phyloP scores from a whole-genome alignment of 2,888 invertebrate genomes.

The Drosophila buzzatii region DNA sequence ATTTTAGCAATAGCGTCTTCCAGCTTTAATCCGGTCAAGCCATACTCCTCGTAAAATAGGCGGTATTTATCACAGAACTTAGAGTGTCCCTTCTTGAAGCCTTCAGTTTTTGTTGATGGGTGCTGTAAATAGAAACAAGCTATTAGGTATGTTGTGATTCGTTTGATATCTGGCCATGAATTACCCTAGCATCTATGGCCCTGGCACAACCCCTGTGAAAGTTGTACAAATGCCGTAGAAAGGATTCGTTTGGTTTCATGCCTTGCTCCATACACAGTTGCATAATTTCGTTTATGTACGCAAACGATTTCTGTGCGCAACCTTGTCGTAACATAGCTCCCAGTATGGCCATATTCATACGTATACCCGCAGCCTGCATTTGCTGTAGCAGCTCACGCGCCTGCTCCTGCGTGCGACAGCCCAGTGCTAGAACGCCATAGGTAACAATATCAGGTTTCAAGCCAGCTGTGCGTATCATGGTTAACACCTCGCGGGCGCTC shows the following conservation, averaged over 20 bases:
- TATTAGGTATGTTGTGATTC: not conserved
- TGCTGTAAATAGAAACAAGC: slow-evolving; percentile 81
- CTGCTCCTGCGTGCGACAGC: slow-evolving; percentile 89
- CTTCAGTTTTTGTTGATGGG: slow-evolving; percentile 73
- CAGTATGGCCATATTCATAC: slow-evolving; percentile 91
- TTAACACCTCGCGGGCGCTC: slow-evolving; percentile 88
- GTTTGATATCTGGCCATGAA: slow-evolving; percentile 1
- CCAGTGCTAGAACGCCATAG: slow-evolving; percentile 93
- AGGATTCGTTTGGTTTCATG: slow-evolving; percentile 88
- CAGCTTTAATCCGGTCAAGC: slow-evolving; percentile 84
- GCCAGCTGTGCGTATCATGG: slow-evolving; percentile 87
- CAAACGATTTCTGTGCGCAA: slow-evolving; percentile 87
- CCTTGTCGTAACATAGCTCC: slow-evolving; percentile 91
- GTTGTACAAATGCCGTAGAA: slow-evolving; percentile 88
- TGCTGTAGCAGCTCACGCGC: slow-evolving; percentile 89
- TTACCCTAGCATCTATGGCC: slow-evolving; percentile 86
- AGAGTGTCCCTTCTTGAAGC: slow-evolving; percentile 84
- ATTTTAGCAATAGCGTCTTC: slow-evolving; percentile 84
- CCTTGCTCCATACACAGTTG: slow-evolving; percentile 88
- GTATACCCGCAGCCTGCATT: slow-evolving; percentile 89
- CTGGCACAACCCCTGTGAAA: slow-evolving; percentile 87
- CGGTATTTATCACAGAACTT: slow-evolving; percentile 86
- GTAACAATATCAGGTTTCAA: slow-evolving; percentile 91
- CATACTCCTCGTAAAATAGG: slow-evolving; percentile 85
- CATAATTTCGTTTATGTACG: slow-evolving; percentile 90